These are phyloP conservation scores for Rousettus madagascariensis DNA, from an alignment of 2,797 vertebrate species.

Conservation along the genomic window DNA sequence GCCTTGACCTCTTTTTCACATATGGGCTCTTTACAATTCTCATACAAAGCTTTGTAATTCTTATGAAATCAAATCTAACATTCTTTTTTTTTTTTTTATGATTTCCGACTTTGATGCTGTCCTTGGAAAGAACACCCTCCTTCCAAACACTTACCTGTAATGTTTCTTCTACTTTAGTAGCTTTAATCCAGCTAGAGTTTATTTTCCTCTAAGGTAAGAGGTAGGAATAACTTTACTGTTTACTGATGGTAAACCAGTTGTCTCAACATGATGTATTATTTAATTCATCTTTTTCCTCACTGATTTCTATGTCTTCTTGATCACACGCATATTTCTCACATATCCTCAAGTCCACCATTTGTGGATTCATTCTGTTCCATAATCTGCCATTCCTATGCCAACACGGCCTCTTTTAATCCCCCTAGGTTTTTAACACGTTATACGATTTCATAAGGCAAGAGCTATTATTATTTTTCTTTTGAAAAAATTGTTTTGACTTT, in stretches of 20 bases:
- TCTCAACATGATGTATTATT: slow-evolving; percentile 3
- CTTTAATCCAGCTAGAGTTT: slow-evolving; percentile 41
- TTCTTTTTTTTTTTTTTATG: neutral
- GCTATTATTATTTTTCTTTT: slow-evolving; percentile 35
- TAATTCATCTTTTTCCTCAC: slow-evolving; percentile 11
- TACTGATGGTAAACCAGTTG: neutral
- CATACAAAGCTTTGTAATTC: neutral
- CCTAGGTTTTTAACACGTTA: slow-evolving; percentile 15
- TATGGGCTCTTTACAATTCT: neutral
- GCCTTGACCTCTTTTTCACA: neutral
- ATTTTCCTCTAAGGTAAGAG: slow-evolving; percentile 13
- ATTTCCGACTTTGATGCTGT: neutral
- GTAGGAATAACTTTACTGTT: neutral
- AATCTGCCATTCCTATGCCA: neutral
- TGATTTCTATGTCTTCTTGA: slow-evolving; percentile 36
- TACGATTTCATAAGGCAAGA: slow-evolving; percentile 16
- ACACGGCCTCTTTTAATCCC: neutral
- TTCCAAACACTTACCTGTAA: neutral
- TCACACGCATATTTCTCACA: slow-evolving; percentile 31
- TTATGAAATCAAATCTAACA: neutral
- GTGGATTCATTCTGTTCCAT: neutral
- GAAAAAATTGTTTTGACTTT: slow-evolving; percentile 44
- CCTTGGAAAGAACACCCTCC: neutral
- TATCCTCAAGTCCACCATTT: neutral
- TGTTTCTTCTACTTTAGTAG: neutral